A percentile compares a stretch with the other conserved stretches of the same genome.
These are phyloP conservation scores for Capricornis sumatraensis DNA, from an alignment of 2,113 vertebrate genomes.

Conservation along the genomic window DNA sequence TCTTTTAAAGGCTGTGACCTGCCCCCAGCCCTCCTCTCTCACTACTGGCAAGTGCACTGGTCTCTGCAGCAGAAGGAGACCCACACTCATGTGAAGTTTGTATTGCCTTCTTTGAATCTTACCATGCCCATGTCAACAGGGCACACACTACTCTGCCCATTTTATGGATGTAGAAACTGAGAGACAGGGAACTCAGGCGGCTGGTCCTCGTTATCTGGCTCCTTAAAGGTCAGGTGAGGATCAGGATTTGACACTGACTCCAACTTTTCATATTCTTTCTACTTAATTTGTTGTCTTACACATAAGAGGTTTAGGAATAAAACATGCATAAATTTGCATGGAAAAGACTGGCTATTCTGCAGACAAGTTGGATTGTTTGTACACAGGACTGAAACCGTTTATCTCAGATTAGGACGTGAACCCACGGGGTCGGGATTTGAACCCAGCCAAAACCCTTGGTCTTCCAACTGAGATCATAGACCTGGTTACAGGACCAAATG, in stretches of 20 bases:
- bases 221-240: not conserved
- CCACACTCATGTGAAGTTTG: accelerated
- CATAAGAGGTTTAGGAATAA: not conserved
- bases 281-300: not conserved
- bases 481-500: not conserved
- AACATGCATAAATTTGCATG: not conserved
- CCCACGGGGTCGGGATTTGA: not conserved
- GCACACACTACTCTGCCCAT: not conserved
- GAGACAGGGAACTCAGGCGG: not conserved
- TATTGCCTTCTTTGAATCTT: not conserved
- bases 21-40: not conserved
- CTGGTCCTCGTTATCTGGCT: not conserved
- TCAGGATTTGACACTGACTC: not conserved
- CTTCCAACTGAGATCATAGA: not conserved
- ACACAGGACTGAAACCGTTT: not conserved
- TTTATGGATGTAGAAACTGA: not conserved
- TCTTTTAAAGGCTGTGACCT: not conserved
- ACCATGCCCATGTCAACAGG: accelerated
- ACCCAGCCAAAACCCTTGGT: not conserved
- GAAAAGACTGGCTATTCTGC: not conserved
- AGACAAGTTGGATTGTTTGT: not conserved
- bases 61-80: too few species aligned
- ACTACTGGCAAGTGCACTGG: not conserved
- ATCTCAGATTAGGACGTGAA: not conserved
- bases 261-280: not conserved